Percentiles rank a stretch among this genome's conserved stretches.
Evolutionary conservation across 2,797 vertebrate species (phyloP).

Genomic region (Diplodus puntazzo): DNA sequence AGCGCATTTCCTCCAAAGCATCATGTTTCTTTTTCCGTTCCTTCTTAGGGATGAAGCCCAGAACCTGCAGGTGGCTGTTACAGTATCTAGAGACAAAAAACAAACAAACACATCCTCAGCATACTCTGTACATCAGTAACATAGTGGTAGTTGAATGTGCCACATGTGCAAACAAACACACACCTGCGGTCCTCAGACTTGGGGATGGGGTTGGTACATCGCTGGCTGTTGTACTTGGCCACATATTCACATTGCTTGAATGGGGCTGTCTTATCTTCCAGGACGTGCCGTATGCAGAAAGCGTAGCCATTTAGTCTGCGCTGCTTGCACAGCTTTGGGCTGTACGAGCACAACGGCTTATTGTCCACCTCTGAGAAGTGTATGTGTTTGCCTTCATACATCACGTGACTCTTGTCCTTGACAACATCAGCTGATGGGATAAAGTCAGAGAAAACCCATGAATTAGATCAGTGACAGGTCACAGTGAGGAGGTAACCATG

Average conservation of each 20-base stretch:
- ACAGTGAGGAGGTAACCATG: constrained; percentile 7
- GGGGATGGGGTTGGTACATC: constrained; percentile 99
- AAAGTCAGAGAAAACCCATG: constrained; percentile 41
- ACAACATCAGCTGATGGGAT: constrained; percentile 98
- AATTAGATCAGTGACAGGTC: constrained; percentile 55
- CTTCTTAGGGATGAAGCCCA: constrained; percentile 99
- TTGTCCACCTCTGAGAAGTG: constrained; percentile 99
- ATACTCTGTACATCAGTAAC: neutral
- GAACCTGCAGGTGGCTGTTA: constrained; percentile 99
- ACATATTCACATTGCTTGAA: constrained; percentile 99
- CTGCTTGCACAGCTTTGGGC: constrained; percentile 99
- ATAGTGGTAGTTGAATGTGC: neutral
- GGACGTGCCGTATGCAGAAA: constrained; percentile 99
- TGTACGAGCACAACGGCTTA: constrained; percentile 99
- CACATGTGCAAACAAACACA: constrained; percentile 29
- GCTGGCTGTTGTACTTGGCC: constrained; percentile 99
- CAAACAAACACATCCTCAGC: constrained; percentile 15
- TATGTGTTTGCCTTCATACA: constrained; percentile 99
- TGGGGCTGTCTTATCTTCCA: constrained; percentile 99
- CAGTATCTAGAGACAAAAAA: constrained; percentile 91
- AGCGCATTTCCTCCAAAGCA: constrained; percentile 93
- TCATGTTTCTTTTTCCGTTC: constrained; percentile 99
- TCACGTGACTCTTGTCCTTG: constrained; percentile 99
- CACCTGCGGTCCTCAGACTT: constrained; percentile 99
- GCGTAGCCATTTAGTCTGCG: constrained; percentile 99